Evolutionary conservation across 1,140 invertebrate genomes (phyloP).

Genomic region (Anastatus disparis): DNA sequence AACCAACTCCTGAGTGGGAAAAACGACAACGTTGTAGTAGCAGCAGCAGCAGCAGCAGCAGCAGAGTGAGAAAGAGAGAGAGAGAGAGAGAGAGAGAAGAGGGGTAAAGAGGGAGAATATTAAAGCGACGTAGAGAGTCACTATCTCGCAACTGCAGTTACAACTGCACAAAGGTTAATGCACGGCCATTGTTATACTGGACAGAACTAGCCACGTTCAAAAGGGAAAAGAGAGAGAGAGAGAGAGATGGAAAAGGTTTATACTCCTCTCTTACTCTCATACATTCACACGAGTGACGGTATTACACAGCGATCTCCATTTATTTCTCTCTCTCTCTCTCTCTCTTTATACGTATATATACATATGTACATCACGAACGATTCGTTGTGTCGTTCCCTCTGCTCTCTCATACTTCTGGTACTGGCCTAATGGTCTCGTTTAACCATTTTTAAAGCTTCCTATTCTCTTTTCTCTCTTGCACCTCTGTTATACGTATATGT

Average conservation of each 20-base stretch:
- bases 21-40: no score
- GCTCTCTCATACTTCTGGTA: no score
- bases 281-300: constrained; percentile 51
- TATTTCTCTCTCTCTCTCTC: neutral
- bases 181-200: constrained; percentile 64
- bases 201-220: constrained; percentile 58
- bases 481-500: no score
- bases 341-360: neutral
- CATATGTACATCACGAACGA: constrained; percentile 15
- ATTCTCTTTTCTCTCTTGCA: neutral
- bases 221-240: constrained; percentile 40
- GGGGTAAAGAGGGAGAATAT: constrained; percentile 39
- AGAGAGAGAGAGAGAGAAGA: neutral
- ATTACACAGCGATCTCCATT: constrained; percentile 37
- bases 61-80: constrained; percentile 36
- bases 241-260: no score
- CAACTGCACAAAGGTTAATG: constrained; percentile 67
- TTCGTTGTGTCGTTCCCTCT: constrained; percentile 17
- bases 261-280: no score
- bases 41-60: no score
- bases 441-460: constrained; percentile 21
- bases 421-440: constrained; percentile 32
- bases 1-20: constrained; percentile 30
- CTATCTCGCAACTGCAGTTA: constrained; percentile 66
- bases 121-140: constrained; percentile 49